phyloP scores from a whole-genome alignment of 2,113 vertebrate species.

The Siniperca knerii region DNA sequence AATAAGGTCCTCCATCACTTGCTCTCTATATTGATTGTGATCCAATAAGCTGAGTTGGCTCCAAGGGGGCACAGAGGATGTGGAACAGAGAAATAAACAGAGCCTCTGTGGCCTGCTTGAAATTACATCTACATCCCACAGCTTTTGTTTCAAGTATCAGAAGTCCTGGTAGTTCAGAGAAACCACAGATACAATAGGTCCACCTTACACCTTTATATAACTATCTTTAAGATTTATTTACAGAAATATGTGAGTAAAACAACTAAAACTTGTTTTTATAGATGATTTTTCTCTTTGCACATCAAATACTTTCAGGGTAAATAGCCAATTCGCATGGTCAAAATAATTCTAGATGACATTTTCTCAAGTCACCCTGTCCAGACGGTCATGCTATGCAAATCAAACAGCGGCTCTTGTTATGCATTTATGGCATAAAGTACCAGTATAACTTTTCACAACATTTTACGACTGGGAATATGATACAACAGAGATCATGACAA shows the following conservation, averaged over 20 bases:
- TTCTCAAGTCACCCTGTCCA: not conserved
- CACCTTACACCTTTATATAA: not conserved
- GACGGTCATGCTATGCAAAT: not conserved
- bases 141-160: slow-evolving; percentile 12
- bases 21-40: slow-evolving; percentile 49
- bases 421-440: not conserved
- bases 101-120: not conserved
- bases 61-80: not conserved
- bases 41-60: slow-evolving; percentile 46
- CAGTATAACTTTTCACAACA: not conserved
- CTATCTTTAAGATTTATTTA: slow-evolving; percentile 27
- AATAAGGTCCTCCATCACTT: slow-evolving; percentile 49
- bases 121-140: slow-evolving; percentile 30
- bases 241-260: slow-evolving; percentile 2
- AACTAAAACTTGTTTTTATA: not conserved
- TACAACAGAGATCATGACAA: not conserved
- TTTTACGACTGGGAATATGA: not conserved
- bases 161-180: slow-evolving; percentile 6
- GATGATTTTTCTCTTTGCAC: not conserved
- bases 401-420: not conserved
- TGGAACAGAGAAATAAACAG: slow-evolving; percentile 27
- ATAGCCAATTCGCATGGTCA: not conserved
- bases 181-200: not conserved
- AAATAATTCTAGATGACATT: not conserved
- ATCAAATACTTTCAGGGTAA: not conserved